phyloP scores from a whole-genome alignment of 2,797 vertebrate genomes.

The Helarctos malayanus region DNA sequence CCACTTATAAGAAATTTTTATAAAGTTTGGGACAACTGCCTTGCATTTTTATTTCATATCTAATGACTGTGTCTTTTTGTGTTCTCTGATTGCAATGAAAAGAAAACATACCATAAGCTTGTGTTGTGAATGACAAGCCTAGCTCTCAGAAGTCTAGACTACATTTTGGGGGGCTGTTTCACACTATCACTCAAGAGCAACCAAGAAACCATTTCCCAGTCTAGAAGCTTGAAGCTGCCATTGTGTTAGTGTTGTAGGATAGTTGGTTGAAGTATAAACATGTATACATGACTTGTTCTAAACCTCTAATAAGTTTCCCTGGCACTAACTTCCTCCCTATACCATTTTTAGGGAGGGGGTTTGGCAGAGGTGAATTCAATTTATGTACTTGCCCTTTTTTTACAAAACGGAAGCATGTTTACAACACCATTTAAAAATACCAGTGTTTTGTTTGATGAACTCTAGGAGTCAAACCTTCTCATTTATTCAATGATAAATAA shows the following conservation, averaged over 20 bases:
- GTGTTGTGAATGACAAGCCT: neutral
- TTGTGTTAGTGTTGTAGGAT: neutral
- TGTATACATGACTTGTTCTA: neutral
- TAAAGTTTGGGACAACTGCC: neutral
- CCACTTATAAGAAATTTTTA: neutral
- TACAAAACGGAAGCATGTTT: neutral
- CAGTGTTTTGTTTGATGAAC: slow-evolving; percentile 15
- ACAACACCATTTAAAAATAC: neutral
- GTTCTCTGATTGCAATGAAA: neutral
- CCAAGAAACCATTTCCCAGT: neutral
- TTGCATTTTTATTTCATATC: slow-evolving; percentile 15
- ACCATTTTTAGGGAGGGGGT: neutral
- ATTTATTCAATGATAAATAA: slow-evolving; percentile 1
- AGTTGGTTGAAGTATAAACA: neutral
- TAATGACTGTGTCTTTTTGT: slow-evolving; percentile 7
- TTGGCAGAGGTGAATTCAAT: neutral
- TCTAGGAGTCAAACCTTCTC: slow-evolving; percentile 15
- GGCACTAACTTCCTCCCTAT: neutral
- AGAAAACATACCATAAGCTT: neutral
- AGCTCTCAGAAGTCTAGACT: neutral
- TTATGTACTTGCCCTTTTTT: neutral
- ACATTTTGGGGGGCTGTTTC: neutral
- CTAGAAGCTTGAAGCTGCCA: neutral
- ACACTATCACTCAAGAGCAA: neutral
- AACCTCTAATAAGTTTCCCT: neutral